phyloP scores from a whole-genome alignment of 2,113 vertebrate genomes.

The Hirundichthys speculiger region DNA sequence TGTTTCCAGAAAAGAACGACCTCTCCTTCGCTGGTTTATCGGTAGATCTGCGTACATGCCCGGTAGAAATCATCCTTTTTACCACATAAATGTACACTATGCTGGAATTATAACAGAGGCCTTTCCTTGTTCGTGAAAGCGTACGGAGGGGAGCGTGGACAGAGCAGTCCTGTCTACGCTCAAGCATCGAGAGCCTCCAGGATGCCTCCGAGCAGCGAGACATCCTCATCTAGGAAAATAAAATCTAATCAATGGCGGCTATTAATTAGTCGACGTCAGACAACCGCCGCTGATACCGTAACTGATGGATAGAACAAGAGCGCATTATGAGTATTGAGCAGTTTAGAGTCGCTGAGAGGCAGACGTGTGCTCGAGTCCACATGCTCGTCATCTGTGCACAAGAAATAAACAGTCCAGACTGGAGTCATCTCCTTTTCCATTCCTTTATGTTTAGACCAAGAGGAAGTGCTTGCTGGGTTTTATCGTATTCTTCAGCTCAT shows the following conservation, averaged over 20 bases:
- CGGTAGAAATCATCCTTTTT: background rate
- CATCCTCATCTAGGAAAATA: conserved; percentile 52
- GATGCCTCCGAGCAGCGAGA: no score
- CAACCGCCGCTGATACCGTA: conserved; percentile 41
- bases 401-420: conserved; percentile 4
- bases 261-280: conserved; percentile 65
- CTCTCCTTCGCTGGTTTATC: conserved; percentile 3
- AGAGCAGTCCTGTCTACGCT: conserved; percentile 36
- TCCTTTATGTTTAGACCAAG: background rate
- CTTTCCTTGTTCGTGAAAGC: conserved; percentile 10
- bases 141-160: background rate
- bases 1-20: no score
- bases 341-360: background rate
- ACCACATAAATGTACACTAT: conserved; percentile 12
- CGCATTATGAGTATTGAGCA: background rate
- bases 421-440: background rate
- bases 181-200: no score
- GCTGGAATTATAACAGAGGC: background rate
- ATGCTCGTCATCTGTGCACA: conserved; percentile 1
- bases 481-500: conserved; percentile 14
- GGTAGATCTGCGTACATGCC: background rate
- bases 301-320: conserved; percentile 24
- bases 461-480: background rate
- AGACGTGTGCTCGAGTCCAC: background rate
- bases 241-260: conserved; percentile 66